These are phyloP conservation scores for Drosophila parvula DNA, from an alignment of 1,140 invertebrate species.

Conservation along the genomic window DNA sequence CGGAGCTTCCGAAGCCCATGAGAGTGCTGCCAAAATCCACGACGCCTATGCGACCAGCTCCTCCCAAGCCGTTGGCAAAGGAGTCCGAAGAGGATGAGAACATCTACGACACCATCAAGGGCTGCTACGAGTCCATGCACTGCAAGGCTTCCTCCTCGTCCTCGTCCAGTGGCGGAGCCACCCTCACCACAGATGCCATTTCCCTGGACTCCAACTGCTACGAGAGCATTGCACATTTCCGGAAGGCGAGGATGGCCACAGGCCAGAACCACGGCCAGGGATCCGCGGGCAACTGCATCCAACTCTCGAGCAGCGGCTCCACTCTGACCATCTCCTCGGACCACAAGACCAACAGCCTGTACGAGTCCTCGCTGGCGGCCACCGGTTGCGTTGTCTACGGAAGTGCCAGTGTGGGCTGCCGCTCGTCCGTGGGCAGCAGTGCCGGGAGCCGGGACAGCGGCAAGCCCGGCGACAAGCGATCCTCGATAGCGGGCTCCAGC, in stretches of 20 bases:
- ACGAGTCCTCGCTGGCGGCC: slow-evolving; percentile 84
- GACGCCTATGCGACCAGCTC: slow-evolving; percentile 48
- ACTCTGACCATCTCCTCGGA: slow-evolving; percentile 87
- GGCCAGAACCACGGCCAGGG: slow-evolving; percentile 33
- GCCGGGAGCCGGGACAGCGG: slow-evolving; percentile 27
- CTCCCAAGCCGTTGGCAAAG: slow-evolving; percentile 57
- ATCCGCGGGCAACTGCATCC: slow-evolving; percentile 83
- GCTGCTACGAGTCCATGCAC: slow-evolving; percentile 79
- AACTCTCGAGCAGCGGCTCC: slow-evolving; percentile 84
- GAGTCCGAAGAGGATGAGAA: slow-evolving; percentile 84
- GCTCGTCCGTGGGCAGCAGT: slow-evolving; percentile 61
- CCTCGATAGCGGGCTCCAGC: slow-evolving; percentile 84
- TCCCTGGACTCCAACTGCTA: slow-evolving; percentile 86
- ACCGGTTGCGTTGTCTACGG: slow-evolving; percentile 84
- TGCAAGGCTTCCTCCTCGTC: slow-evolving; percentile 24
- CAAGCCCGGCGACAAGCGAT: slow-evolving; percentile 53
- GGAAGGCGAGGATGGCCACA: slow-evolving; percentile 76
- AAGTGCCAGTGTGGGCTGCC: slow-evolving; percentile 71
- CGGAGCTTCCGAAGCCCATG: slow-evolving; percentile 76
- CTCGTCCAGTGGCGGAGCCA: slow-evolving; percentile 25
- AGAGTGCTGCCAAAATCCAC: slow-evolving; percentile 66
- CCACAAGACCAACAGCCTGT: slow-evolving; percentile 88
- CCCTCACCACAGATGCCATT: slow-evolving; percentile 48
- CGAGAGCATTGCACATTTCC: slow-evolving; percentile 85
- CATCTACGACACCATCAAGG: slow-evolving; percentile 87